Base-by-base conservation (phyloP, 2,113 vertebrate genomes). In the Osmerus mordax region DNA sequence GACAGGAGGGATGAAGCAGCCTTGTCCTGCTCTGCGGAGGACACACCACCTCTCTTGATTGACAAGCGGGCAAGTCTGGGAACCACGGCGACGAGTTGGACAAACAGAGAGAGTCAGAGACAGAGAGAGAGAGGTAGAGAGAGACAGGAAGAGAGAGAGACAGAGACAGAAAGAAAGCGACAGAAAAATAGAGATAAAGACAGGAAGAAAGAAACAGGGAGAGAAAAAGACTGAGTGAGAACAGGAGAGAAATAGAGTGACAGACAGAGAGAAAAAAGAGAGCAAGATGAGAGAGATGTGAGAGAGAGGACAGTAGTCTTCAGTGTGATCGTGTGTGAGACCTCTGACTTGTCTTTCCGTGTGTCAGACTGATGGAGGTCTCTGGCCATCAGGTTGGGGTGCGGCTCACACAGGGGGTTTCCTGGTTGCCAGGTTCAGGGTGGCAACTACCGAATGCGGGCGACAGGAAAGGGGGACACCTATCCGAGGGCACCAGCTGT, bases 401-500 rank as follows among this genome's bases (percentile, higher is more conserved):
- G 62, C 28, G 25, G 62, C 32, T 7, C 28, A 12, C 18, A 16
- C 29, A 3, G 58, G 29, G n/a, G 64, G 32, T 41, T 65, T 41
- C 60, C 76, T 76, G 82, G 84, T 87, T 77, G 79, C 67, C 80
- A 56, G 63, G 67, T 68, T 73, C 52, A 73, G 84, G 85, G 81
- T 81, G 87, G 85, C 87, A 88, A 89, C 84, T 58, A 76, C 81
- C 78, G 65, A 6, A 81, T 74, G 80, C 9, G 2, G 83, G 79
- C 78, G 71, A 86, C 86, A 90, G 89, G 89, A 90, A 90, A 75
- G 73, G 85, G 84, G 83, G 81, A 71, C 77, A 47, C 84, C 86
- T 89, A 89, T 90, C 87, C 61, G 74, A 84, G 86, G 82, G 84
- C 84, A 87, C 83, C 89, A 90, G 89, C 87, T 87, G 87, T 90